Base-by-base conservation (phyloP, 2,797 vertebrate species). In the Aplochiton taeniatus region DNA sequence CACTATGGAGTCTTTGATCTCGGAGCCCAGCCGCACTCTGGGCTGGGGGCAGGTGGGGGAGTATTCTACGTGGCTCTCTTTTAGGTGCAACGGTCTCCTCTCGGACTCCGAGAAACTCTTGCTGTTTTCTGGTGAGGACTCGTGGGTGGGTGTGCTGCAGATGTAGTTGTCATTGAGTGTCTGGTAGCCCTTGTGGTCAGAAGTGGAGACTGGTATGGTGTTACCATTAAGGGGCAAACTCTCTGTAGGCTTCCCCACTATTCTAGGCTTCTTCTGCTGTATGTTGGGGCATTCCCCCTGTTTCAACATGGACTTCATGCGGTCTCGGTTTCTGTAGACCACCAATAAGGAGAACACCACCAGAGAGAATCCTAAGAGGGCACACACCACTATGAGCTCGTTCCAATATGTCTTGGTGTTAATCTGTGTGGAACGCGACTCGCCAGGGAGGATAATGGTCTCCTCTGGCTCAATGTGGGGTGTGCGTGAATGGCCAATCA, bases 131-230 rank as follows among this genome's bases (percentile, higher is more conserved):
- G 93, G 90, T 4, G 92, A 92, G 61, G 90, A 92, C 75, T 94
- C 95, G 0, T 94, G 93, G 16, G 92, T 86, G 0, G 95, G 95
- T 0, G 93, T 94, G 89, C 92, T 94, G 81, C 91, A 93, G 18
- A 94, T 92, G 78, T 94, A 94, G 87, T 95, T 96, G 83, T 98
- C 95, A 0, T 95, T 95, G 70, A 98, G 88, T 4, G 97, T 94
- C 90, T 98, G 97, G 87, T 98, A 99, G 86, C 96, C 97, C 82
- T 96, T 98, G 90, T 98, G 96, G 77, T 98, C 96, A 0, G 94
- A 93, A 0, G 85, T 90, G 0, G 89, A 60, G 1, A 91, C 91
- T 0, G 95, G 94, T 45, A 93, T 87, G 68, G 83, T 91, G 67
- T 93, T 91, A 0, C 95, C 95, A 0, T 96, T 97, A 16, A 97